phyloP scores from a whole-genome alignment of 2,888 invertebrate species.

The Acronicta aceris region DNA sequence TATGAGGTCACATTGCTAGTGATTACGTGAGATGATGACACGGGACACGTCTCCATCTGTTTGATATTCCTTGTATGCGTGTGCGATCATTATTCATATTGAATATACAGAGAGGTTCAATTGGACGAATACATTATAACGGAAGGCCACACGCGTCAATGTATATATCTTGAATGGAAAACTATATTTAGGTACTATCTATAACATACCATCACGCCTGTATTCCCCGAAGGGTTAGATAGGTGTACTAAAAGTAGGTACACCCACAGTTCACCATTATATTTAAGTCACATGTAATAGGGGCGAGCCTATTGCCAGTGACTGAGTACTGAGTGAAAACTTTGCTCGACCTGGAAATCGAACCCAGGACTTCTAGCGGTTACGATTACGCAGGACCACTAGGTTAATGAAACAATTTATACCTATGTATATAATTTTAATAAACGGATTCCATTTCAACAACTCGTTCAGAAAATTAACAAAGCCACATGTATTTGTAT shows the following conservation, averaged over 20 bases:
- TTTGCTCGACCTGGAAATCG: too few species aligned
- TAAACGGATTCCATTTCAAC: neutral
- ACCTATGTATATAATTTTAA: too few species aligned
- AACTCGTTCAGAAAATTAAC: neutral
- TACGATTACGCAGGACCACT: too few species aligned
- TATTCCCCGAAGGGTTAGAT: too few species aligned
- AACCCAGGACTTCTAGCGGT: too few species aligned
- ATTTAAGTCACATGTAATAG: too few species aligned
- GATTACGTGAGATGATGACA: conserved; percentile 56
- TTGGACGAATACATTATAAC: conserved; percentile 51
- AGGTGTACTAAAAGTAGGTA: too few species aligned
- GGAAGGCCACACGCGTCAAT: conserved; percentile 51
- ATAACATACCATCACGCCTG: too few species aligned
- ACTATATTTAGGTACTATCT: conserved; percentile 21
- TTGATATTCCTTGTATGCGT: conserved; percentile 36
- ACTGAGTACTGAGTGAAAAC: too few species aligned
- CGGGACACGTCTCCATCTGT: conserved; percentile 26
- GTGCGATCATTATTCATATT: conserved; percentile 54
- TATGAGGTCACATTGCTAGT: conserved; percentile 64
- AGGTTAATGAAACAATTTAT: too few species aligned
- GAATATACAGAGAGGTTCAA: conserved; percentile 43
- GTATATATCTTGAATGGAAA: conserved; percentile 30
- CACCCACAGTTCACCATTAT: too few species aligned
- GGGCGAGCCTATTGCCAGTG: too few species aligned
- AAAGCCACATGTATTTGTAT: conserved; percentile 10